phyloP scores from a whole-genome alignment of 2,113 vertebrate species.

The Brachyistius frenatus region DNA sequence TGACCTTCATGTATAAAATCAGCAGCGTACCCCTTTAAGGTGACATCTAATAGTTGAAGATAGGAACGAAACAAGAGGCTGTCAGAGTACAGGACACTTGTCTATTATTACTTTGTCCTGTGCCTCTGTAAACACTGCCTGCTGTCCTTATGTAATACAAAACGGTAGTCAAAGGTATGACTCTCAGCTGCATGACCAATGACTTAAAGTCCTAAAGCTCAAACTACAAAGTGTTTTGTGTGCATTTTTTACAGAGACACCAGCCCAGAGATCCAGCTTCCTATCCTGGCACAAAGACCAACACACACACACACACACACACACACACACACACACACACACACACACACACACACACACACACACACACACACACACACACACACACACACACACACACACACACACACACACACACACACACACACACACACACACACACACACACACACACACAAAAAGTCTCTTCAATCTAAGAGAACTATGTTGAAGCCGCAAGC shows the following conservation, averaged over 20 bases:
- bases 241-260: slow-evolving; percentile 25
- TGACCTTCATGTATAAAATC: not conserved
- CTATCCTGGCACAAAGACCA: slow-evolving; percentile 27
- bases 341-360: slow-evolving; percentile 8
- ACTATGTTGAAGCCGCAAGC: slow-evolving; percentile 51
- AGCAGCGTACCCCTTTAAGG: not conserved
- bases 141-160: slow-evolving; percentile 26
- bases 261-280: slow-evolving; percentile 8
- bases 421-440: slow-evolving; percentile 8
- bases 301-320: not conserved
- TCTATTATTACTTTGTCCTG: not conserved
- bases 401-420: slow-evolving; percentile 10
- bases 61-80: not conserved
- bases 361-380: slow-evolving; percentile 10
- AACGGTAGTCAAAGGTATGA: not conserved
- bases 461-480: slow-evolving; percentile 23
- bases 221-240: slow-evolving; percentile 12
- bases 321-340: slow-evolving; percentile 10
- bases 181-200: not conserved
- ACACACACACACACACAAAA: not conserved
- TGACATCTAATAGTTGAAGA: too few relatives aligned
- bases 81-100: too few relatives aligned
- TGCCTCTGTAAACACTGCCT: not conserved
- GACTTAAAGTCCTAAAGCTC: not conserved
- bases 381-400: slow-evolving; percentile 8